phyloP scores from a whole-genome alignment of 2,888 invertebrate species.

The Phalera bucephala region DNA sequence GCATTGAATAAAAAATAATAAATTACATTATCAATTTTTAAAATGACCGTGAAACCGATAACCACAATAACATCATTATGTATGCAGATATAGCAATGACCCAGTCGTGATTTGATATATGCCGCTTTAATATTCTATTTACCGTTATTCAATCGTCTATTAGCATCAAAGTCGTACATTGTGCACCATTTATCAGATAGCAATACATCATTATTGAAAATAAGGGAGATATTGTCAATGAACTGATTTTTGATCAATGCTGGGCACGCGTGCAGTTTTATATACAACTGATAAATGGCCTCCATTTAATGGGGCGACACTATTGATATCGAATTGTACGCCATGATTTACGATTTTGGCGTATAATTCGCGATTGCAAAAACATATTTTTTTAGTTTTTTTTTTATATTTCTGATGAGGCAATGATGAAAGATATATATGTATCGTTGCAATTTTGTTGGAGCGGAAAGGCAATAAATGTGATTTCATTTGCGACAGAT shows the following conservation, averaged over 20 bases:
- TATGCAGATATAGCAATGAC: constrained; percentile 62
- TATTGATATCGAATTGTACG: constrained; percentile 61
- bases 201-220: constrained; percentile 65
- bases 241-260: constrained; percentile 63
- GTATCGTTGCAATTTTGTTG: constrained; percentile 19
- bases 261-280: constrained; percentile 66
- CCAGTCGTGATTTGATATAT: constrained; percentile 55
- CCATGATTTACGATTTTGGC: constrained; percentile 69
- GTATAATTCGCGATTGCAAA: constrained; percentile 60
- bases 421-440: constrained; percentile 47
- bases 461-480: constrained; percentile 12
- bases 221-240: constrained; percentile 66
- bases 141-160: constrained; percentile 47
- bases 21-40: constrained; percentile 12
- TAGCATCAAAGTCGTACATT: constrained; percentile 23
- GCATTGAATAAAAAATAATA: constrained; percentile 16
- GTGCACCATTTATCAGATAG: constrained; percentile 39
- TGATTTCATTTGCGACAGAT: constrained; percentile 25
- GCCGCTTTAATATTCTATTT: constrained; percentile 69
- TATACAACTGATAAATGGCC: constrained; percentile 69
- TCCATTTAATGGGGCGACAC: constrained; percentile 62
- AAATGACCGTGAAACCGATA: constrained; percentile 52
- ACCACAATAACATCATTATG: constrained; percentile 43
- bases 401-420: constrained; percentile 46
- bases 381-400: constrained; percentile 53